Evolutionary conservation across 2,797 vertebrate species (phyloP).

Genomic region (Fratercula arctica): DNA sequence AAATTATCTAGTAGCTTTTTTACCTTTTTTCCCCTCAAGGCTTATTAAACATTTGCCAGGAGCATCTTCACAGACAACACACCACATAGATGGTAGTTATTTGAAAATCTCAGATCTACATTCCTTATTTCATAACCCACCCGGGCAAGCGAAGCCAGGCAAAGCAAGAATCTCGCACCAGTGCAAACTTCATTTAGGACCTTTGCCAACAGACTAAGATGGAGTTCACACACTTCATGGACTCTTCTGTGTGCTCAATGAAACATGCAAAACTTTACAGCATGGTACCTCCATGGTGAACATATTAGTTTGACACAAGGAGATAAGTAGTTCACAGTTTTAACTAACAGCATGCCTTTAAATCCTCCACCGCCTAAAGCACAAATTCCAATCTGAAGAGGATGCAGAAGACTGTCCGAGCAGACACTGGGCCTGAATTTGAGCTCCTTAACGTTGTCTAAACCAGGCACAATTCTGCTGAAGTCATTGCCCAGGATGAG

Average conservation of each 20-base stretch:
- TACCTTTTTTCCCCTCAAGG: not conserved
- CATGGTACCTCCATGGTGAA: not conserved
- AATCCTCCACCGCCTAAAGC: not conserved
- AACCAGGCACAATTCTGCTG: not conserved
- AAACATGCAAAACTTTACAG: not conserved
- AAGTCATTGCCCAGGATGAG: not conserved
- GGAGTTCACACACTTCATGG: not conserved
- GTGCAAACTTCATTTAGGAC: not conserved
- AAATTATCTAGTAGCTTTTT: not conserved
- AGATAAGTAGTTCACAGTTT: not conserved
- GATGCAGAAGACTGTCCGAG: not conserved
- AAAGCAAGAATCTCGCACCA: not conserved
- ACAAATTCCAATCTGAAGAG: not conserved
- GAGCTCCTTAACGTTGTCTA: not conserved
- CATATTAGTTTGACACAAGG: not conserved
- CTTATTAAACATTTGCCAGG: constrained; percentile 10
- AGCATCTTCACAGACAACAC: not conserved
- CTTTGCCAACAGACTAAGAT: not conserved
- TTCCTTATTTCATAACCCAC: not conserved
- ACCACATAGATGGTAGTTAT: not conserved
- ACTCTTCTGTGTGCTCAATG: not conserved
- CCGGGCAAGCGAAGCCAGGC: not conserved
- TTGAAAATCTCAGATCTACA: not conserved
- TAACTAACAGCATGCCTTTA: not conserved
- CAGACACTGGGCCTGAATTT: not conserved